Base-by-base conservation (phyloP, 2,888 invertebrate genomes). In the Isoperla grammatica region DNA sequence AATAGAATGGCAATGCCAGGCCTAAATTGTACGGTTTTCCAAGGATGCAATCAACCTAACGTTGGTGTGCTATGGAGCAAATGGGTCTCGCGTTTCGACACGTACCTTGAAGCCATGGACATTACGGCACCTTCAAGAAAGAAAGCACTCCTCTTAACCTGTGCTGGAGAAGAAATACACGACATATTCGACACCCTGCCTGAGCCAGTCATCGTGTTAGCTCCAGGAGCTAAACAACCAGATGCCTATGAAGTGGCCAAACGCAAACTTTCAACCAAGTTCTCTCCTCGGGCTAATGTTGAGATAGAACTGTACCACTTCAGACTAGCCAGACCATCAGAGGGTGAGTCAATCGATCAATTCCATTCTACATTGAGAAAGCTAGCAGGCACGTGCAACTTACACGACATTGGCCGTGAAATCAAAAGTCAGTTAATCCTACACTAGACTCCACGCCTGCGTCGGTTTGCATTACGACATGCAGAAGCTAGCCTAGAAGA, bases 401-500 rank as follows among this genome's bases (percentile, higher is more conserved):
- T 50, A 3, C 50, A 50, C 2, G 20, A 19, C n/a, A 3, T 20
- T 12, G 22, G 22, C 9, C 48, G 23, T 2, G 23, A 48, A 20
- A 48, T 48, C 19, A 50, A 50, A 29, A 15, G 35, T 15, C 50
- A 50, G 13, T 3, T 35, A 8, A 50, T 50, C 4, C 35, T 50
- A 11, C 50, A 50, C 37, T 15, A 6, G 6, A 17, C 35, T 19
- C 17, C 45, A 3, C 45, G 45, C 17, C 19, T 45, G 5, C 45
- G 45, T 6, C 13, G 45, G 17, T 45, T 5, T 19, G 45, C 19
- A 13, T 11, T 45, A 45, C n/a, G 45, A 8, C 15, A 45, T 3
- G 17, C 40, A 40, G 40, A 12, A 3, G 40, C 40, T 6, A 40
- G n/a, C 15, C 40, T 40, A 12, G 40, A 40, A 15, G 12, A 40